Evolutionary conservation across 2,797 vertebrate genomes (phyloP), one percentile per base, ranked within the genome.

Genomic region (Varecia variegata): DNA sequence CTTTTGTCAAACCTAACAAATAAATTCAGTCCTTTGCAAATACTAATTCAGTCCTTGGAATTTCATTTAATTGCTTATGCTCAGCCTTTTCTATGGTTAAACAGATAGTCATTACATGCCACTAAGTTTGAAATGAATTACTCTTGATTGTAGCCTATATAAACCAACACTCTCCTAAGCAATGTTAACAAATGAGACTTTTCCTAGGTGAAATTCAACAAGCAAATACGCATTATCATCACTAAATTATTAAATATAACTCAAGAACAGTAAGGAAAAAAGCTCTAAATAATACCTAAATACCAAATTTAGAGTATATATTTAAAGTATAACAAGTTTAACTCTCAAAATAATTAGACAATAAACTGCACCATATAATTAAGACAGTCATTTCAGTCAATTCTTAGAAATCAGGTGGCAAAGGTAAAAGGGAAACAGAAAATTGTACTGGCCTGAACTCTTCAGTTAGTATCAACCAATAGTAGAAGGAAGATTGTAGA

Each of bases 331-430:
- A 84, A 79, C 43, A 94, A 87, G 17, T 74, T 90, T 87, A 81
- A 67, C 35, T 94, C 82, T 58, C 82, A 92, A 97, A 95, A 93
- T 81, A 88, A 68, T 30, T 52, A 92, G 27, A 92, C n/a, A 86
- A 82, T 65, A 90, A 90, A 80, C 50, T 87, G 15, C 40, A 92
- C 86, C 43, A 90, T 73, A 77, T 38, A 93, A 52, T 47, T 68
- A 88, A 94, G 84, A 89, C 10, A 74, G n/a, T 71, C n/a, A 30
- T 60, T 47, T 90, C 30, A n/a, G 35, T 60, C 70, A 38, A 52
- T 35, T 65, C 76, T 73, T 87, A 80, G 11, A 79, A 90, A 93
- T 90, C 17, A 73, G 7, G 17, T 73, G 32, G 25, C 43, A 54
- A 76, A 90, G 9, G 62, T 65, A 86, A 85, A 92, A 62, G 2